Evolutionary conservation across 2,113 vertebrate species (phyloP), one percentile per base, ranked within the genome.

Genomic region (Hydrochoerus hydrochaeris): DNA sequence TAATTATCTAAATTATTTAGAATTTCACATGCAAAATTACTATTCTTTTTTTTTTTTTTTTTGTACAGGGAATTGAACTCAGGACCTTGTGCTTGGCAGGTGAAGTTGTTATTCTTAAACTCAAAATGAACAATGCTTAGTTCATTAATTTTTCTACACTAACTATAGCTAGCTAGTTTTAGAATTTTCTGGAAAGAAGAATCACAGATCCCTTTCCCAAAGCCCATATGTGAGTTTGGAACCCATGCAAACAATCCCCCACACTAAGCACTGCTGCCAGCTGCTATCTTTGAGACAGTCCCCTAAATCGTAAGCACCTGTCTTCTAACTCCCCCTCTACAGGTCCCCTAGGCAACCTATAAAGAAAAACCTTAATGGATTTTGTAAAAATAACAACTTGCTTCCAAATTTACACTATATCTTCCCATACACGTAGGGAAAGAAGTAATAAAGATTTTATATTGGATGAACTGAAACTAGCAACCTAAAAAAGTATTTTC

Each of bases 301-400:
- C 85, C 16, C 58, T 81, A 28, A 49, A 52, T 69, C 63, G 49
- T 82, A 95, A 90, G 93, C 57, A 94, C 85, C 87, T 95, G 60
- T 44, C 88, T 95, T 60, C 81, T 95, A 85, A 95, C 69, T 38
- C 14, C 49, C 38, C 26, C 32, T 63, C 22, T 12, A 71, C 44
- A 54, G 49, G 73, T 86, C 30, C 83, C 88, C 78, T 81, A 96
- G 90, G 85, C 85, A 96, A 95, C 67, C 30, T 75, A 88, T 67
- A 73, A 90, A 65, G 41, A 82, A 93, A 94, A 89, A 71, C 16
- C 52, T 58, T 89, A 89, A 82, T 60, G 28, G 8, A 80, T n/a
- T 96, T 86, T 84, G 60, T 92, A 96, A 97, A 97, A 75, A 81
- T 83, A 65, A 89, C 95, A 92, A 62, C 32, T 93, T 60, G 41